Evolutionary conservation across 2,113 vertebrate genomes (phyloP), one percentile per base, ranked within the genome.

Genomic region (Lasiurus borealis): DNA sequence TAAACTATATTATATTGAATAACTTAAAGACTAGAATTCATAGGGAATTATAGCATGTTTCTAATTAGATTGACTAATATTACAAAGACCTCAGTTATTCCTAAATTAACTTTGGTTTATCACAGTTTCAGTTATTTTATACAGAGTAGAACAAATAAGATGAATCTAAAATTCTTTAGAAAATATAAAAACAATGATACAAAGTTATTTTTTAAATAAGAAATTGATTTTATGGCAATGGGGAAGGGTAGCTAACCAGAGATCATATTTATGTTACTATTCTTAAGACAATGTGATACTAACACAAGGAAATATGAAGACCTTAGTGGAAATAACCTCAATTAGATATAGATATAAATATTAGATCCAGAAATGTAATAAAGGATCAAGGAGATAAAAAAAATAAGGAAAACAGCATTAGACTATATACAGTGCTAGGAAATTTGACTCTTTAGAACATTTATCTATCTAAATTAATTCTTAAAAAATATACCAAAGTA

Each of bases 361-460:
- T 6, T 83, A 73, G 73, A 5, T 87, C 50, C 25, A 59, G 8
- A 62, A 78, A 75, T 78, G 18, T 36, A 54, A 83, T 57, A 14
- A 34, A 57, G 81, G 2, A 31, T 76, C 92, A 88, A 80, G n/a
- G 11, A 77, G 31, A 81, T 87, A 62, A 78, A 91, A 78, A 36
- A 36, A 86, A 40, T 40, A 81, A 82, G 57, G 19, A 34, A 88
- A 91, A 73, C 50, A 75, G 8, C 14, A 23, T 62, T 52, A 66
- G 0, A n/a, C 16, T 94, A 52, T 78, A 80, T 57, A 68, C 59
- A 2, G 44, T 57, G 27, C 7, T 71, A 82, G 50, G 57, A 73
- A 84, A 52, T 44, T 92, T 85, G n/a, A 86, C 46, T 93, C 7
- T 52, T 90, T 88, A 46, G 8, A 88, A 76, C 46, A 88, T 72